phyloP scores from a whole-genome alignment of 2,888 invertebrate genomes.

The Onchidella celtica region DNA sequence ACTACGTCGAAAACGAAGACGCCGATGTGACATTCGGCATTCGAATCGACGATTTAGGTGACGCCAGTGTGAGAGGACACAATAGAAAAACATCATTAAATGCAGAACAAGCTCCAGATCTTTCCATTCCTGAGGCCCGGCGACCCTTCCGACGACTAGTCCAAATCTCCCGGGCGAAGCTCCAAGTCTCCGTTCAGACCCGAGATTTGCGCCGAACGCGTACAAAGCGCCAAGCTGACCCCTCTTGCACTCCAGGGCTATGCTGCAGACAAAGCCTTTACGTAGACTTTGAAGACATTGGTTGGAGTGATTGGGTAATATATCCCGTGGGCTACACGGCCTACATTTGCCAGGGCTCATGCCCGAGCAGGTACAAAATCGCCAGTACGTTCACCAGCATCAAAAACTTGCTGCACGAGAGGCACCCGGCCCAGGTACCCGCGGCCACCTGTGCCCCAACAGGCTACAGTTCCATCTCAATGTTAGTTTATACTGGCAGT shows the following conservation, averaged over 20 bases:
- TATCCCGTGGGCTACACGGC: constrained; percentile 1
- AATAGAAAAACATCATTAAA: background rate
- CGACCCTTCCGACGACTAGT: background rate
- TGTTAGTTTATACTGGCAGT: background rate
- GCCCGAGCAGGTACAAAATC: constrained; percentile 5
- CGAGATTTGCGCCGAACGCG: background rate
- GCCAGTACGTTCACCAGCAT: constrained; percentile 31
- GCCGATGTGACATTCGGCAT: background rate
- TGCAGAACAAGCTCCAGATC: background rate
- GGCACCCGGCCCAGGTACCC: background rate
- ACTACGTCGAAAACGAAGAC: constrained; percentile 9
- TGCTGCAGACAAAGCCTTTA: constrained; percentile 40
- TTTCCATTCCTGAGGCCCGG: too few species aligned
- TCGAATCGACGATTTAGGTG: background rate
- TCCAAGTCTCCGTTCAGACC: background rate
- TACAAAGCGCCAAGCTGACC: background rate
- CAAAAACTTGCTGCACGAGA: constrained; percentile 22
- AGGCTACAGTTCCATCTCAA: constrained; percentile 6
- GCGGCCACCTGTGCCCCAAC: constrained; percentile 35
- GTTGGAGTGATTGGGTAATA: constrained; percentile 33
- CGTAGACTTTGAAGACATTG: constrained; percentile 28
- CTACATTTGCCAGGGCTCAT: constrained; percentile 33
- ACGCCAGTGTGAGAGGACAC: background rate
- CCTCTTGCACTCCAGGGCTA: background rate
- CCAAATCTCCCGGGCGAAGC: background rate